Base-by-base conservation (phyloP, 2,888 invertebrate species). In the Antitype chi region DNA sequence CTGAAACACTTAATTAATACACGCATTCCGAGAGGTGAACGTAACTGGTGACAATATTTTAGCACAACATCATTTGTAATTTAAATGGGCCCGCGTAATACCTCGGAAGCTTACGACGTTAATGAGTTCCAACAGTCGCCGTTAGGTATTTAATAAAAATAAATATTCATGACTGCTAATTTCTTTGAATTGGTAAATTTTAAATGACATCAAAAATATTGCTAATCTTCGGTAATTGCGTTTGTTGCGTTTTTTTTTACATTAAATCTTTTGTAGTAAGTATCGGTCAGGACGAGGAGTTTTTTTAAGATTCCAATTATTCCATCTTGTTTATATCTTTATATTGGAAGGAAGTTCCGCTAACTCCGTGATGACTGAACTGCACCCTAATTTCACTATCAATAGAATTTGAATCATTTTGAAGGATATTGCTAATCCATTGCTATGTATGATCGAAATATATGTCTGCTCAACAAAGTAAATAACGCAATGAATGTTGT, bases 1-100 rank as follows among this genome's bases (percentile, higher is more conserved):
- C 84, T 73, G 85, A 80, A 78, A 80, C 76, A 76, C 49, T 57
- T 74, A 74, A 81, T 83, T 80, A 79, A 71, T 72, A 59, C 32
- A 53, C 64, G 76, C 64, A 78, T 80, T 81, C 75, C 70, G 64
- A 81, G 79, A 83, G 71, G 78, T 82, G 79, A 80, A 72, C 52
- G 77, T 69, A 76, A 66, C 68, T 62, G 62, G 49, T 55, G 85
- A 79, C 74, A 83, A 67, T 82, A 64, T 78, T 84, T 79, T 71
- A 53, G 32, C 53, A 60, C 66, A 72, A 55, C 53, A 57, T 55
- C 6, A 76, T 86, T 79, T 80, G 63, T 70, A 32, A 77, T 77
- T 76, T 78, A 85, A 80, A 82, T 76, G 32, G 20, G 1, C 20
- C 23, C 64, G 77, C 70, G 82, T 80, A 82, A 82, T 74, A 60